Evolutionary conservation across 2,113 vertebrate species (phyloP), one percentile per base, ranked within the genome.

Genomic region (Trichomycterus rosablanca): DNA sequence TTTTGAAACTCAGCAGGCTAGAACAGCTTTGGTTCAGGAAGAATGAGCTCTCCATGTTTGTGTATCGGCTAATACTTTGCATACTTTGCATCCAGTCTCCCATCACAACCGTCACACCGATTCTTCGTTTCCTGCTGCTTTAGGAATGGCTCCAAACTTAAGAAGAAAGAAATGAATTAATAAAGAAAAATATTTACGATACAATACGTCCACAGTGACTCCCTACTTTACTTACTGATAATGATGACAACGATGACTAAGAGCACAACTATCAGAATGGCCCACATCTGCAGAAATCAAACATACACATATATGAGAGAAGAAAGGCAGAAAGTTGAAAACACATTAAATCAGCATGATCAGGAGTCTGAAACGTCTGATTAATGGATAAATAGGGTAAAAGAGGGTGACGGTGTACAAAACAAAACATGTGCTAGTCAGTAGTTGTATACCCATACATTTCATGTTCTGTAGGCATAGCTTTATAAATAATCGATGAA

Each of bases 141-240:
- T 84, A 84, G 0, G 82, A 71, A 3, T 30, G 19, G 24, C 1
- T 39, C 86, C 84, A 88, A 72, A 88, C 87, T 88, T 62, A 64
- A 68, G 59, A 56, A 7, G 18, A 9, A 42, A 1, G 9, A 9
- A 48, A 64, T 14, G 12, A 11, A n/a, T 6, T 50, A 23, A 1
- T 9, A 42, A 24, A 32, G 11, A 50, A 8, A 43, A 19, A 26
- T 5, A 24, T 45, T n/a, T 18, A 24, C 11, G 32, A 26, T 4
- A 59, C 7, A 18, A 19, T 11, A 50, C 35, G 18, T 12, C 6
- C 18, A 26, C 26, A 45, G 26, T n/a, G n/a, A n/a, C n/a, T n/a
- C n/a, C n/a, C n/a, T n/a, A n/a, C n/a, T n/a, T n/a, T 65, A 93
- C 94, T 96, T 74, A 98, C 95, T 82, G 3, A 95, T 80, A 19